These are phyloP conservation scores for Apomyelois bistriatella DNA, from an alignment of 2,888 invertebrate genomes.

Conservation along the genomic window DNA sequence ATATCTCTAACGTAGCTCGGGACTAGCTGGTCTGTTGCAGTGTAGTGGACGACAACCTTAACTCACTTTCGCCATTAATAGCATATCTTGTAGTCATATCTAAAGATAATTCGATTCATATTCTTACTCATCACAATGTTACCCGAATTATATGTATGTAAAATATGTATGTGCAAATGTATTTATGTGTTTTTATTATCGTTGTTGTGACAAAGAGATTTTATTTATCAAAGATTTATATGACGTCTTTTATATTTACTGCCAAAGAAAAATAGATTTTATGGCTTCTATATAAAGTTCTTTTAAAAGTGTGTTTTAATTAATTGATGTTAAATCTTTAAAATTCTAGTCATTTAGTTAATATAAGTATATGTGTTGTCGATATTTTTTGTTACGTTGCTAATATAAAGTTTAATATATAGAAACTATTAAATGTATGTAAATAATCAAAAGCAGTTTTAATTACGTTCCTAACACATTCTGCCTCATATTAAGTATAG, in stretches of 20 bases:
- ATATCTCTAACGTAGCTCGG: too few species aligned
- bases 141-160: slow-evolving; percentile 26
- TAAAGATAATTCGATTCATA: slow-evolving; percentile 39
- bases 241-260: background rate
- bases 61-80: slow-evolving; percentile 53
- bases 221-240: background rate
- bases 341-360: slow-evolving; percentile 12
- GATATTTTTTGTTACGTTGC: slow-evolving; percentile 45
- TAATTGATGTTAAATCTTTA: background rate
- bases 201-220: slow-evolving; percentile 3
- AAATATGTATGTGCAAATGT: slow-evolving; percentile 15
- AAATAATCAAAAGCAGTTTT: slow-evolving; percentile 43
- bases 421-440: slow-evolving; percentile 64
- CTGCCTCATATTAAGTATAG: too few species aligned
- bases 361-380: slow-evolving; percentile 27
- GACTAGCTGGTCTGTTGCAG: too few species aligned
- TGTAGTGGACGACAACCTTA: slow-evolving; percentile 7
- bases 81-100: slow-evolving; percentile 74
- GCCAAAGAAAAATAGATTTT: too few species aligned
- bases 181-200: slow-evolving; percentile 13
- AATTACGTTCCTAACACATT: slow-evolving; percentile 17
- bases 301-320: background rate
- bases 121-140: slow-evolving; percentile 23
- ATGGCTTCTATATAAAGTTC: background rate
- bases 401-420: slow-evolving; percentile 36